Base-by-base conservation (phyloP, 1,140 invertebrate species). In the Achatina immaculata region DNA sequence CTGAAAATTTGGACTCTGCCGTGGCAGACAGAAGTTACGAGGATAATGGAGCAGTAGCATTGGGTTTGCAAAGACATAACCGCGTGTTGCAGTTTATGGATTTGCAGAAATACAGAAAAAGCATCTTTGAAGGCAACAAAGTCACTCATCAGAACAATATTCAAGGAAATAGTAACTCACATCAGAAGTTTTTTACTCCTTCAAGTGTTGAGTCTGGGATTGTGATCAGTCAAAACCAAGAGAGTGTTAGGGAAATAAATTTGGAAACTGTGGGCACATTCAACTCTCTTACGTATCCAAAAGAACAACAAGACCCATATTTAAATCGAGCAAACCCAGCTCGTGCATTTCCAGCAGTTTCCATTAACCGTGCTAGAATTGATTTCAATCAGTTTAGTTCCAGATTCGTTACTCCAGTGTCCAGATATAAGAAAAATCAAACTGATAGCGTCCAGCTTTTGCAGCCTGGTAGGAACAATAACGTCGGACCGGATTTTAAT, bases 1-100 rank as follows among this genome's bases (percentile, higher is more conserved):
- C 28, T 62, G 58, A 62, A 62, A 2, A 16, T 62, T 6, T 62
- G n/a, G 6, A 62, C 28, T 62, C 58, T 11, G 16, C 58, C 28
- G 31, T 2, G 0, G 58, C 11, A 11, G 0, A 31, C n/a, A 6
- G 28, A 34, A n/a, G 58, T 62, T n/a, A n/a, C n/a, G n/a, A n/a
- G n/a, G n/a, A n/a, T n/a, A n/a, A n/a, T n/a, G n/a, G n/a, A n/a
- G n/a, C n/a, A 1, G 11, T 28, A 62, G 7, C 21, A 2, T 1
- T 14, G 48, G 28, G 58, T 31, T 9, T 7, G n/a, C 43, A 16
- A 40, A 4, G 71, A 19, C 72, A 48, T n/a, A 74, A 74, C 36
- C 72, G 43, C 6, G n/a, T 48, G 34, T 7, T 74, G 31, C 72
- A 74, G 72, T 51, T 74, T 45, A 74, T 51, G 72, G 72, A 74